Evolutionary conservation across 2,797 vertebrate species (phyloP).

Genomic region (Hypotaenidia okinawae): DNA sequence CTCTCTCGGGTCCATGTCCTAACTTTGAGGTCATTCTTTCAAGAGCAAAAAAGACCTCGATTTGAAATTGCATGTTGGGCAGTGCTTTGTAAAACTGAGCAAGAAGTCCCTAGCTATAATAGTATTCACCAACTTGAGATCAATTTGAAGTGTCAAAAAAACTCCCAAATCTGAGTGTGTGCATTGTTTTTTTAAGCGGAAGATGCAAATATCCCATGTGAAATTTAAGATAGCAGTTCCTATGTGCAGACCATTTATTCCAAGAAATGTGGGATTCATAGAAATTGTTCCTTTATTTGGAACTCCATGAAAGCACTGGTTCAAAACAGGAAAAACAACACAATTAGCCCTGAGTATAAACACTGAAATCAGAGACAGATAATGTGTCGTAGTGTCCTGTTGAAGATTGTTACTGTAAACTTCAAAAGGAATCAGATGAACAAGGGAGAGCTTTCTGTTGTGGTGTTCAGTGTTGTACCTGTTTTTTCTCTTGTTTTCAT

Average conservation of each 20-base stretch:
- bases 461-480: not conserved
- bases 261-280: not conserved
- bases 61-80: not conserved
- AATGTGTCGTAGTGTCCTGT: not conserved
- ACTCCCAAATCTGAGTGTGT: not conserved
- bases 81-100: not conserved
- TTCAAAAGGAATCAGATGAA: constrained; percentile 5
- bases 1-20: not conserved
- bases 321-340: constrained; percentile 47
- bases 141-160: not conserved
- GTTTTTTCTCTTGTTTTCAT: not conserved
- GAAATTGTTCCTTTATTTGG: constrained; percentile 26
- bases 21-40: not conserved
- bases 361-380: constrained; percentile 35
- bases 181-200: not conserved
- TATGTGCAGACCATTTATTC: not conserved
- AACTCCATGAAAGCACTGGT: not conserved
- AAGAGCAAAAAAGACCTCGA: not conserved
- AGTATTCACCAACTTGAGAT: not conserved
- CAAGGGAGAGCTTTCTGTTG: not conserved
- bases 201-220: not conserved
- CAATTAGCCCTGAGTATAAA: constrained; percentile 19
- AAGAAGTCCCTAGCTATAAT: not conserved
- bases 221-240: not conserved
- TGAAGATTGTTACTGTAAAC: not conserved